Base-by-base conservation (phyloP, 1,140 invertebrate genomes). In the Zaprionus vittiger region DNA sequence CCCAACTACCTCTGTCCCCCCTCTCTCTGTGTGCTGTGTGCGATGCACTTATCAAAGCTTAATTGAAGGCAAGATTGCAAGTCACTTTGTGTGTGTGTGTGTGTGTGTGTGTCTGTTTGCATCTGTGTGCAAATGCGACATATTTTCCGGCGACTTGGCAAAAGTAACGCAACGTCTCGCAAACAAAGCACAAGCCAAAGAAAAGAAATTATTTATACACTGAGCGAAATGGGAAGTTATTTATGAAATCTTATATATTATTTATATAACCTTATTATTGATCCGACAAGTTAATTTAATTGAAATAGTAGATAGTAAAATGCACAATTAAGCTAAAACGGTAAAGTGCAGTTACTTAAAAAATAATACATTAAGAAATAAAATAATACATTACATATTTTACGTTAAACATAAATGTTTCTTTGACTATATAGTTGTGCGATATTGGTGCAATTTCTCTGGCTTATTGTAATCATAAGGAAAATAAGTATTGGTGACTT, bases 21-120 rank as follows among this genome's bases (percentile, higher is more conserved):
- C 56, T n/a, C 28, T 62, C 34, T 66, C 9, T 37, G 64, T 62
- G 38, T 52, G 73, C 55, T 57, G 81, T 80, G 63, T 91, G 81
- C 83, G 82, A 76, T 91, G 91, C 91, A 92, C 91, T 92, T 91
- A 84, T 92, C 91, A 92, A 92, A 91, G 91, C 91, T 92, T 92
- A 92, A 92, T 92, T 92, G 91, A 92, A 92, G 91, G 83, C 91
- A 91, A 91, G 81, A 92, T 86, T 89, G 84, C 85, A 87, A 79
- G 78, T 81, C 73, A 22, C 11, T 12, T 20, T 1, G n/a, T n/a
- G n/a, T 49, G 7, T 49, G 44, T 49, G 9, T 49, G 3, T 52
- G 4, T 52, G 47, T 52, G 47, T 52, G 47, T 52, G 47, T 52
- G 11, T 52, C 9, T 52, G 20, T 52, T 11, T 22, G 70, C 79